Evolutionary conservation across 2,888 invertebrate species (phyloP).

Genomic region (Hirtodrosophila trivittata): DNA sequence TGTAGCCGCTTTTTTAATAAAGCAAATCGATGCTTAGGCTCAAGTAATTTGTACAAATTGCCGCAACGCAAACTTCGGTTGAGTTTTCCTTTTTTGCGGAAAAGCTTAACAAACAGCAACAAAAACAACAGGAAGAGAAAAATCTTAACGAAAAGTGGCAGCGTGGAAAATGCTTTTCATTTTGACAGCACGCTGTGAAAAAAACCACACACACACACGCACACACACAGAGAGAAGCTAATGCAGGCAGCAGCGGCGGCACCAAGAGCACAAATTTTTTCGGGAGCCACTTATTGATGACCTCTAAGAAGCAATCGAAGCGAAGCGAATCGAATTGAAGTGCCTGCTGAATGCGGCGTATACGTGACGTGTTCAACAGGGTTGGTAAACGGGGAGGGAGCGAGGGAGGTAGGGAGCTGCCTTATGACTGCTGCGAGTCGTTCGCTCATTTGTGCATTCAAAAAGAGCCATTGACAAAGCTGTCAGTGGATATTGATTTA

Average conservation of each 20-base stretch:
- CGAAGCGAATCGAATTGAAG: constrained; percentile 27
- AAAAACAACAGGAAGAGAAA: constrained; percentile 7
- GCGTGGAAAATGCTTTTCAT: constrained; percentile 61
- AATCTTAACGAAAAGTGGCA: constrained; percentile 48
- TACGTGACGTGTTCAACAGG: constrained; percentile 54
- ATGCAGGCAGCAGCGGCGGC: constrained; percentile 19
- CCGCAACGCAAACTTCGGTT: constrained; percentile 22
- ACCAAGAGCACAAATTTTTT: no score
- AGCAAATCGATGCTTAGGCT: constrained; percentile 63
- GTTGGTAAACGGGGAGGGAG: background rate
- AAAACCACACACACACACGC: no score
- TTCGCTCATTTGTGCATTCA: constrained; percentile 66
- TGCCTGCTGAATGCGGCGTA: constrained; percentile 51
- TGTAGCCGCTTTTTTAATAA: constrained; percentile 58
- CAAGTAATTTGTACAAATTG: constrained; percentile 76
- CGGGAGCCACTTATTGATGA: constrained; percentile 73
- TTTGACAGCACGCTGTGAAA: constrained; percentile 50
- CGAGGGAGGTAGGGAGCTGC: background rate
- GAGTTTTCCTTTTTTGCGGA: constrained; percentile 9
- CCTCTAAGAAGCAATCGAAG: constrained; percentile 61
- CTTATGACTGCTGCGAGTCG: constrained; percentile 15
- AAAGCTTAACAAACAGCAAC: constrained; percentile 13
- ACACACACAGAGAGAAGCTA: no score
- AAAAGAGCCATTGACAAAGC: constrained; percentile 72
- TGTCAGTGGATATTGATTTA: constrained; percentile 75